These are phyloP conservation scores for Himalopsyche phryganea DNA, from an alignment of 1,140 invertebrate species.

Conservation along the genomic window DNA sequence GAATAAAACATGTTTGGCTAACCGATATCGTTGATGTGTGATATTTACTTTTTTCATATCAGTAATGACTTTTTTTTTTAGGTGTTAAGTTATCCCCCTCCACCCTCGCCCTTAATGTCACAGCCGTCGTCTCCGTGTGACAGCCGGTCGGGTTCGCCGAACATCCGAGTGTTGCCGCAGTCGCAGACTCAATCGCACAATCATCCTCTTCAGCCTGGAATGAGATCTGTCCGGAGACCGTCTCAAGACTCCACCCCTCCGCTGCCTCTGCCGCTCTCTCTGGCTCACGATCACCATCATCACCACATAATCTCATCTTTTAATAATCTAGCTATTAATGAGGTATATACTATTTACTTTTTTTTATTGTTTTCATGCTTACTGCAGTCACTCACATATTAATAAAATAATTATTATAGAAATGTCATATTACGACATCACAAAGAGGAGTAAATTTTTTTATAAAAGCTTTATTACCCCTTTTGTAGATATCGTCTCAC, in stretches of 20 bases:
- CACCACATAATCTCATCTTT: conserved; percentile 16
- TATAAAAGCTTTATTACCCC: background rate
- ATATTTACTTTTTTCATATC: no score
- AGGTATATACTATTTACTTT: conserved; percentile 12
- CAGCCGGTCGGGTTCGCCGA: conserved; percentile 59
- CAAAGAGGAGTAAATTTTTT: no score
- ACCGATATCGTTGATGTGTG: no score
- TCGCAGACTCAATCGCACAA: conserved; percentile 51
- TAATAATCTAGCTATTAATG: conserved; percentile 23
- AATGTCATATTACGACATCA: background rate
- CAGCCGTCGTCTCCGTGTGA: conserved; percentile 56
- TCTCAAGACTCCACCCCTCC: conserved; percentile 9
- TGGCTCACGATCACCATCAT: conserved; percentile 1
- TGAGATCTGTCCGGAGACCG: conserved; percentile 4
- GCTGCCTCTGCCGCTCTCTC: conserved; percentile 4
- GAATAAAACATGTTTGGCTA: no score
- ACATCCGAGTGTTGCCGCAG: conserved; percentile 44
- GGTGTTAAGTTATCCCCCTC: conserved; percentile 28
- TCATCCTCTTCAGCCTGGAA: background rate
- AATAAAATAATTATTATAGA: background rate
- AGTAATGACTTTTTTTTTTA: no score
- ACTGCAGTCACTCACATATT: background rate
- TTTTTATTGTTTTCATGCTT: background rate
- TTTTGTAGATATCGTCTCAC: background rate
- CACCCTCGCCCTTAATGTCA: conserved; percentile 57